These are phyloP conservation scores for Brachypteracias leptosomus DNA, from an alignment of 2,113 vertebrate species.

Conservation along the genomic window DNA sequence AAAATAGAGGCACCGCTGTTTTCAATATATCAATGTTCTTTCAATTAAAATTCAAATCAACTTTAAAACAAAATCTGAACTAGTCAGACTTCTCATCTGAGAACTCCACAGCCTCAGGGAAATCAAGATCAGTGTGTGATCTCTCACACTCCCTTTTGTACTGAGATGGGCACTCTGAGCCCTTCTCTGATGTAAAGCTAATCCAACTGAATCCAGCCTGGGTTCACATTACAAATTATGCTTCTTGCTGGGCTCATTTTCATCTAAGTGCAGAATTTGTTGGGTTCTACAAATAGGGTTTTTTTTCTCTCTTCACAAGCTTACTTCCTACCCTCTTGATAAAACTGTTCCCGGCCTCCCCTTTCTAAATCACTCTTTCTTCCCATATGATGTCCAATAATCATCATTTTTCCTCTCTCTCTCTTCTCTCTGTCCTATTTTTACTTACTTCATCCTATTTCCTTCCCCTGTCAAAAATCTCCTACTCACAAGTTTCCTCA, in stretches of 20 bases:
- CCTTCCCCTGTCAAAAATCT: background rate
- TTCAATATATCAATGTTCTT: background rate
- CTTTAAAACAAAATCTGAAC: background rate
- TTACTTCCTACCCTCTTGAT: background rate
- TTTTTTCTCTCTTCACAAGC: background rate
- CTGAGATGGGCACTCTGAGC: background rate
- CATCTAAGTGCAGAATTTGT: background rate
- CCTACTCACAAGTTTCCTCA: background rate
- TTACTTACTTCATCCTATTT: background rate
- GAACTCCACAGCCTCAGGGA: background rate
- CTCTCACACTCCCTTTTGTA: background rate
- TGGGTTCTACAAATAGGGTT: background rate
- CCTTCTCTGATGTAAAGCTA: background rate
- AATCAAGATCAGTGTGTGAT: background rate
- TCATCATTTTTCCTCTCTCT: background rate
- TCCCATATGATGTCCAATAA: background rate
- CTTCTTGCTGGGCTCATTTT: background rate
- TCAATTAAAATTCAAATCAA: background rate
- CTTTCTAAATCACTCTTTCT: slow-evolving; percentile 3
- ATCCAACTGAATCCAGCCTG: background rate
- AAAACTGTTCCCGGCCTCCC: background rate
- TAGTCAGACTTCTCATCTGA: background rate
- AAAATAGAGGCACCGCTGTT: background rate
- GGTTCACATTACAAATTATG: background rate
- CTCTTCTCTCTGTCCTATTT: background rate